Evolutionary conservation across 2,888 invertebrate species (phyloP).

Genomic region (Parthenolecanium corni): DNA sequence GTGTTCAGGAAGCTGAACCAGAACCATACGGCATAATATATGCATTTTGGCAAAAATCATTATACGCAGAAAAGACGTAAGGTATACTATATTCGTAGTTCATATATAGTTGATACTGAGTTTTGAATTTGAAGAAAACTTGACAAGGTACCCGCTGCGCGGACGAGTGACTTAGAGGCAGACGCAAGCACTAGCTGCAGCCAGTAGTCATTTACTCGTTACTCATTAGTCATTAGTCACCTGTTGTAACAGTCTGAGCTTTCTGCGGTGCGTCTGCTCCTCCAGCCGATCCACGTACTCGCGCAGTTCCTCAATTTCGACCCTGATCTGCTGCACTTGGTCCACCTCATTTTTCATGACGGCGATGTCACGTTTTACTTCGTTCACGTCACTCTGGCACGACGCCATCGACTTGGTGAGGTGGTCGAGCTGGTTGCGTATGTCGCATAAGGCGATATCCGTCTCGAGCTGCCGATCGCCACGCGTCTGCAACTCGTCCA

Average conservation of each 20-base stretch:
- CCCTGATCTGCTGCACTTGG: slow-evolving; percentile 87
- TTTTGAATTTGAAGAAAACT: too few relatives aligned
- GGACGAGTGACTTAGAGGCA: too few relatives aligned
- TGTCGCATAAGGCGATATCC: slow-evolving; percentile 85
- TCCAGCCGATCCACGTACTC: slow-evolving; percentile 86
- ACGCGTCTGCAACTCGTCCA: slow-evolving; percentile 85
- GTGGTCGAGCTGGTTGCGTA: slow-evolving; percentile 82
- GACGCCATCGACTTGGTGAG: slow-evolving; percentile 88
- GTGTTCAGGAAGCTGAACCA: too few relatives aligned
- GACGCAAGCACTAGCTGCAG: too few relatives aligned
- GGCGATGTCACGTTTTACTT: slow-evolving; percentile 88
- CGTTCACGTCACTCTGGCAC: slow-evolving; percentile 83
- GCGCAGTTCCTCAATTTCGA: slow-evolving; percentile 83
- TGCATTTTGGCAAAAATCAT: too few relatives aligned
- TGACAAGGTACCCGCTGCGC: too few relatives aligned
- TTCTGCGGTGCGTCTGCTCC: slow-evolving; percentile 80
- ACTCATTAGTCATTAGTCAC: too few relatives aligned
- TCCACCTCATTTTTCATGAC: slow-evolving; percentile 89
- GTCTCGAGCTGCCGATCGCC: slow-evolving; percentile 77
- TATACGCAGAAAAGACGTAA: too few relatives aligned
- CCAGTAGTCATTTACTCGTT: too few relatives aligned
- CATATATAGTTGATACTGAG: too few relatives aligned
- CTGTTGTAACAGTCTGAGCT: slow-evolving; percentile 83
- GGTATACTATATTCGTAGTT: too few relatives aligned
- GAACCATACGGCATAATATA: too few relatives aligned